Conservation (phyloP, 1,140 invertebrate species). For the Arion vulgaris region DNA sequence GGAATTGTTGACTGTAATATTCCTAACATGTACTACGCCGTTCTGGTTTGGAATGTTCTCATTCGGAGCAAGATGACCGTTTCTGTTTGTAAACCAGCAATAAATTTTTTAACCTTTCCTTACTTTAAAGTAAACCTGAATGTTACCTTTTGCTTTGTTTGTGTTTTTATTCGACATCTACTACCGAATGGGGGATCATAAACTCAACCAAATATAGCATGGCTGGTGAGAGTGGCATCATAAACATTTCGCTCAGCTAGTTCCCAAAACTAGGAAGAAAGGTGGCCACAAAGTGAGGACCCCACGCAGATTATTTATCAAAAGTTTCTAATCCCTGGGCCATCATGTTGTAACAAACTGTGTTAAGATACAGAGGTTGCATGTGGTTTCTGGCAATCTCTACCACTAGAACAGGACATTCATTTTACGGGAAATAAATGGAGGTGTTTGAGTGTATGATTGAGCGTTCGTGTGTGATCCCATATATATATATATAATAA, state of each 20-base stretch:
- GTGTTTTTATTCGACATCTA: background rate
- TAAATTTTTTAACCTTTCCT: background rate
- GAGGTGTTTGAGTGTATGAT: too few relatives aligned
- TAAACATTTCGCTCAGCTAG: background rate
- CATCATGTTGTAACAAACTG: background rate
- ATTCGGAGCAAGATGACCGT: background rate
- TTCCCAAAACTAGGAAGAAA: background rate
- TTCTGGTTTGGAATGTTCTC: background rate
- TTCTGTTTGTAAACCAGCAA: background rate
- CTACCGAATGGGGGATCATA: background rate
- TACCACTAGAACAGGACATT: background rate
- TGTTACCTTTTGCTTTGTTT: constrained; percentile 1
- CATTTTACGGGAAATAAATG: too few relatives aligned
- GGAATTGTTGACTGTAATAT: constrained; percentile 12
- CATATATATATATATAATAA: too few relatives aligned
- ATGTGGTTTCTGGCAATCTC: background rate
- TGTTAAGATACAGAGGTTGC: background rate
- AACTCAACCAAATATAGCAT: background rate
- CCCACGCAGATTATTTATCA: background rate
- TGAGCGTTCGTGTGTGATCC: too few relatives aligned
- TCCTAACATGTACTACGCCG: background rate
- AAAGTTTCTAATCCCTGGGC: background rate
- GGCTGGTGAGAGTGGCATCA: background rate
- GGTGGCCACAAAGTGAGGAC: background rate
- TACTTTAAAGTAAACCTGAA: background rate